Evolutionary conservation across 2,888 invertebrate species (phyloP).

Genomic region (Drosophila neonasuta): DNA sequence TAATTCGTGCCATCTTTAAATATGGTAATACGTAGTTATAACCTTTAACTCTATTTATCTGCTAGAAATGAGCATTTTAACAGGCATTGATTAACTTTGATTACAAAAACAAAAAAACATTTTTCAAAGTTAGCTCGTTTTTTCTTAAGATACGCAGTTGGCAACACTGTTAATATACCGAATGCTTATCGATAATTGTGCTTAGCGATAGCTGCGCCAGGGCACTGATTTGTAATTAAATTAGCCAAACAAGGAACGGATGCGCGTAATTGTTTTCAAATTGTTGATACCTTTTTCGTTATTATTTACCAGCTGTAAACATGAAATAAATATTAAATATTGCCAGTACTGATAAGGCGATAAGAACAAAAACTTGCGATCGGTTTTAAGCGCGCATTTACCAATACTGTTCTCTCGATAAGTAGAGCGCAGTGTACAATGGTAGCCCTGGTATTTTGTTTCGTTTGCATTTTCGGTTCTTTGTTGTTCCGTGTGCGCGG

Average conservation of each 20-base stretch:
- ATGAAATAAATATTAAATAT: background rate
- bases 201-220: background rate
- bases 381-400: constrained; percentile 11
- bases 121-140: too few species aligned
- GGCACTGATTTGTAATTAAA: background rate
- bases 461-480: constrained; percentile 59
- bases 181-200: constrained; percentile 32
- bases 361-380: background rate
- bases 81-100: too few species aligned
- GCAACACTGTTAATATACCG: background rate
- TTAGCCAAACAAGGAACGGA: background rate
- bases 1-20: too few species aligned
- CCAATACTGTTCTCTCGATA: constrained; percentile 28
- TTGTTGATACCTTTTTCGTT: background rate
- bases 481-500: constrained; percentile 62
- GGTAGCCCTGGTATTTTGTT: constrained; percentile 50
- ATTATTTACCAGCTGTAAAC: background rate
- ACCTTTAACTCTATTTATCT: too few species aligned
- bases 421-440: background rate
- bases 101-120: too few species aligned
- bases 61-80: too few species aligned
- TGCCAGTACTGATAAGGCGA: constrained; percentile 24
- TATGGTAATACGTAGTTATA: too few species aligned
- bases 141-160: too few species aligned
- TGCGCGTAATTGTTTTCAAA: background rate